Percentiles rank a stretch among this genome's conserved stretches.
phyloP scores from a whole-genome alignment of 2,888 invertebrate genomes.

The Aleiodes testaceus region DNA sequence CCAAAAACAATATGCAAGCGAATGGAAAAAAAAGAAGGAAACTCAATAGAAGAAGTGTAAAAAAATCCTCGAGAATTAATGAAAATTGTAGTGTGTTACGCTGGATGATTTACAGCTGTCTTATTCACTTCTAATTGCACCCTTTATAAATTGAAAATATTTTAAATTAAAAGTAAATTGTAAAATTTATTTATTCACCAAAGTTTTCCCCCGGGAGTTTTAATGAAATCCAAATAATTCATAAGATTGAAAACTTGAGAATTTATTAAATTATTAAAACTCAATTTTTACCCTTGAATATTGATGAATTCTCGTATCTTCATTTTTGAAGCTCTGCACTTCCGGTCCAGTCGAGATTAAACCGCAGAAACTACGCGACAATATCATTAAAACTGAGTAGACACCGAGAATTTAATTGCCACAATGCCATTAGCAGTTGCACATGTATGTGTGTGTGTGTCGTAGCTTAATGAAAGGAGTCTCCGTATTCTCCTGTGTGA shows the following conservation, averaged over 20 bases:
- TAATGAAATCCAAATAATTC: too few species aligned
- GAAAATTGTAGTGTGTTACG: slow-evolving; percentile 47
- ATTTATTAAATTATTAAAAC: background rate
- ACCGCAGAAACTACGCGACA: slow-evolving; percentile 28
- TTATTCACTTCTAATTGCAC: slow-evolving; percentile 16
- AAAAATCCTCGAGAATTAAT: slow-evolving; percentile 17
- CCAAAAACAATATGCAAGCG: slow-evolving; percentile 53
- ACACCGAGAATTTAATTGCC: slow-evolving; percentile 59
- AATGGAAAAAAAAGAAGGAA: slow-evolving; percentile 49
- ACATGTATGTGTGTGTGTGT: slow-evolving; percentile 6
- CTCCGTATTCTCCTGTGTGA: slow-evolving; percentile 34
- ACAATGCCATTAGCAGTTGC: slow-evolving; percentile 59
- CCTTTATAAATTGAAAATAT: too few species aligned
- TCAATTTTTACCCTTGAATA: background rate
- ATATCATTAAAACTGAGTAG: slow-evolving; percentile 37
- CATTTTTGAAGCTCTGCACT: background rate
- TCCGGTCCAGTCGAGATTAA: slow-evolving; percentile 1
- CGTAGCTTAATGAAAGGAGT: slow-evolving; percentile 40
- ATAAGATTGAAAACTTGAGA: too few species aligned
- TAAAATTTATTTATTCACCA: too few species aligned
- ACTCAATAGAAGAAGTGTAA: slow-evolving; percentile 33
- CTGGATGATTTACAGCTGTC: slow-evolving; percentile 29
- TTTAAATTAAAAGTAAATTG: too few species aligned
- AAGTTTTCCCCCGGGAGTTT: too few species aligned
- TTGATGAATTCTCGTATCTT: background rate